Conservation (phyloP, 2,797 vertebrate genomes). For the Myotis daubentonii region DNA sequence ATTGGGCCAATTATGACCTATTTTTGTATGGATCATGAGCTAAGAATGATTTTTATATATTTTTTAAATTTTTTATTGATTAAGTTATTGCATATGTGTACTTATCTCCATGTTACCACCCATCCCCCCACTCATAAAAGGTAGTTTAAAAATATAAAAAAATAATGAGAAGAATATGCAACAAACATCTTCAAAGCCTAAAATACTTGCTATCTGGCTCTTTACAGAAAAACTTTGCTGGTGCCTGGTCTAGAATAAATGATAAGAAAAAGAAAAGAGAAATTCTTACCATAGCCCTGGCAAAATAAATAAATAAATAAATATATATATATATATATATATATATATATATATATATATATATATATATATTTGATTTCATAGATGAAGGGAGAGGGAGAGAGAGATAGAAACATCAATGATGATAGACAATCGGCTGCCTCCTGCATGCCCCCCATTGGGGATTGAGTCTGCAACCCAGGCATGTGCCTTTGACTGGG, state of each 20-base stretch:
- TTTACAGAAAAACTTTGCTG: conserved; percentile 23
- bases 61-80: neutral
- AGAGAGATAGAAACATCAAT: too few relatives aligned
- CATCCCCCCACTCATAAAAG: neutral
- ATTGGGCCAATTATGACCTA: neutral
- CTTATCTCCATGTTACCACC: too few relatives aligned
- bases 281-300: neutral
- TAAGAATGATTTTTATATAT: conserved; percentile 14
- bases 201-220: neutral
- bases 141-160: neutral
- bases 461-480: too few relatives aligned
- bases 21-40: conserved; percentile 26
- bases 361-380: too few relatives aligned
- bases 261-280: conserved; percentile 9
- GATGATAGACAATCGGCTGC: too few relatives aligned
- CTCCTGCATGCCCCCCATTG: too few relatives aligned
- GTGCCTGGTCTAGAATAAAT: conserved; percentile 2
- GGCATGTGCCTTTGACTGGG: too few relatives aligned
- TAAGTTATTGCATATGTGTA: too few relatives aligned
- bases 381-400: too few relatives aligned
- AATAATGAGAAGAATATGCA: neutral
- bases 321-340: too few relatives aligned
- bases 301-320: too few relatives aligned
- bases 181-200: neutral
- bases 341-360: too few relatives aligned